Evolutionary conservation across 1,140 invertebrate genomes (phyloP).

Genomic region (Lycorma delicatula): DNA sequence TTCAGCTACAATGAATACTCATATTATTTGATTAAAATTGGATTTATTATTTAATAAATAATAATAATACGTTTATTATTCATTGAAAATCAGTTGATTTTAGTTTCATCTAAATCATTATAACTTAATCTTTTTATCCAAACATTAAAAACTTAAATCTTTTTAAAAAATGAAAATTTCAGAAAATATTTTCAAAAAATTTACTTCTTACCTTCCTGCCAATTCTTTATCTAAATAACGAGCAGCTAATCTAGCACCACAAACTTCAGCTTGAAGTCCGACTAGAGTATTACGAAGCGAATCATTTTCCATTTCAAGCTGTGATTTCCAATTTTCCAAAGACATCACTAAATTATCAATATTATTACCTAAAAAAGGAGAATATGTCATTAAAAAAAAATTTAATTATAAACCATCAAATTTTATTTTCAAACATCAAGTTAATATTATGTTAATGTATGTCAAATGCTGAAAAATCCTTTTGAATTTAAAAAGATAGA

Average conservation of each 20-base stretch:
- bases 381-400: no score
- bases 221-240: constrained; percentile 82
- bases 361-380: constrained; percentile 18
- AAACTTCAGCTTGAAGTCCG: constrained; percentile 69
- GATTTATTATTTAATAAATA: not conserved
- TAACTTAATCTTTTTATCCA: not conserved
- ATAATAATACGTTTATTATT: not conserved
- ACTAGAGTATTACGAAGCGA: constrained; percentile 58
- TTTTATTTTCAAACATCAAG: no score
- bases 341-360: constrained; percentile 24
- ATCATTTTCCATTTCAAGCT: constrained; percentile 54
- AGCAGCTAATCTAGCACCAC: constrained; percentile 70
- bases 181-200: constrained; percentile 1
- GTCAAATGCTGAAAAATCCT: no score
- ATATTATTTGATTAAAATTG: no score
- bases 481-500: no score
- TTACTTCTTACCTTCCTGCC: constrained; percentile 56
- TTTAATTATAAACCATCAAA: no score
- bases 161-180: not conserved
- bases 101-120: no score
- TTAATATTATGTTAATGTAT: no score
- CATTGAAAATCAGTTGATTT: not conserved
- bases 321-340: constrained; percentile 26
- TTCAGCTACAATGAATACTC: no score
- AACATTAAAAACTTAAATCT: not conserved